Percentiles rank a stretch among this genome's conserved stretches.
These are phyloP conservation scores for Tortricodes alternella DNA, from an alignment of 2,888 invertebrate genomes.

Conservation along the genomic window DNA sequence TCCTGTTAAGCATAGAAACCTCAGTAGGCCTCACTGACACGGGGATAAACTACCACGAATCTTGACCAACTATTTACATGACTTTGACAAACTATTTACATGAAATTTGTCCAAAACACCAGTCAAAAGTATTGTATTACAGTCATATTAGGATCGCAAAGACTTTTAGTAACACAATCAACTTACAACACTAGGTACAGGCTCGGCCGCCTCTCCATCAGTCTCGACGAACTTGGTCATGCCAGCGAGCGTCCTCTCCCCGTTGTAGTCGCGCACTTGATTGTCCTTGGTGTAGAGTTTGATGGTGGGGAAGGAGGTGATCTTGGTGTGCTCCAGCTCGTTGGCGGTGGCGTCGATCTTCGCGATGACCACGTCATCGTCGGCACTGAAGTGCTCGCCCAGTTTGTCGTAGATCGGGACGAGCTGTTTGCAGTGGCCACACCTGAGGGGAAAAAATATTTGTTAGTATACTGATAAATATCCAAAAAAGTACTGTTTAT, in stretches of 20 bases:
- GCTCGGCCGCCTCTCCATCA: conserved; percentile 91
- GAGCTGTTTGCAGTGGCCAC: conserved; percentile 99
- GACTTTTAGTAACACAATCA: neutral
- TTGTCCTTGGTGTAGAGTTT: conserved; percentile 97
- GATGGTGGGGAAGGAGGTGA: conserved; percentile 97
- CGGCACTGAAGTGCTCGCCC: conserved; percentile 95
- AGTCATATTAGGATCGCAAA: too few relatives aligned
- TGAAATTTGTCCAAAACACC: too few relatives aligned
- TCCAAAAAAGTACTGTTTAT: too few relatives aligned
- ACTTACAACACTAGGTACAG: conserved; percentile 84
- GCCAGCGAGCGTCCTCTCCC: conserved; percentile 96
- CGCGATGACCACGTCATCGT: conserved; percentile 93
- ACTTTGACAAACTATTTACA: too few relatives aligned
- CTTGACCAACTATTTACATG: too few relatives aligned
- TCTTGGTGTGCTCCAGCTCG: conserved; percentile 97
- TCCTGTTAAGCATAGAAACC: too few relatives aligned
- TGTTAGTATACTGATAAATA: too few relatives aligned
- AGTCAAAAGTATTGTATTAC: too few relatives aligned
- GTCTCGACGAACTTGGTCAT: conserved; percentile 96
- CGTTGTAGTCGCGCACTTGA: conserved; percentile 94
- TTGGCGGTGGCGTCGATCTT: conserved; percentile 99
- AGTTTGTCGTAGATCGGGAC: conserved; percentile 98
- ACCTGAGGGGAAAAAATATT: conserved; percentile 67
- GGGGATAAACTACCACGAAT: too few relatives aligned
- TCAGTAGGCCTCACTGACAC: too few relatives aligned